Evolutionary conservation across 2,888 invertebrate genomes (phyloP).

Genomic region (Tubulanus polymorphus): DNA sequence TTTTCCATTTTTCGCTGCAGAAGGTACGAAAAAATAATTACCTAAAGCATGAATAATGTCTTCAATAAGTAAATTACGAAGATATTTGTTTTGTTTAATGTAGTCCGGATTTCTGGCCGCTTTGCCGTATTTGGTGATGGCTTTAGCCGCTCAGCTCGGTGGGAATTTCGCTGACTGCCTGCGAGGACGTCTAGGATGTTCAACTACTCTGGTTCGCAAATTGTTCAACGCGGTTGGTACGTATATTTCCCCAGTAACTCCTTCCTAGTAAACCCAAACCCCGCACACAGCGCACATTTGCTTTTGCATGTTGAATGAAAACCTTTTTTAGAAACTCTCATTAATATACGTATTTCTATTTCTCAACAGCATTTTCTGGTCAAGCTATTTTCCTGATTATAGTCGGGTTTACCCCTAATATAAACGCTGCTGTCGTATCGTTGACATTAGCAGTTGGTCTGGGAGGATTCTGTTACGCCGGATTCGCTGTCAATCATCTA

Average conservation of each 20-base stretch:
- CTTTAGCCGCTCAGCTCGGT: conserved; percentile 71
- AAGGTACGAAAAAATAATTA: conserved; percentile 33
- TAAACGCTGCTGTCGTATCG: conserved; percentile 64
- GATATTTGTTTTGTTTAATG: conserved; percentile 4
- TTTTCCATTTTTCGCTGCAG: conserved; percentile 42
- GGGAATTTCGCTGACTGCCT: conserved; percentile 82
- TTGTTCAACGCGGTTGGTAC: conserved; percentile 68
- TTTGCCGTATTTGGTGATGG: conserved; percentile 85
- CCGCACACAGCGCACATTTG: too few relatives aligned
- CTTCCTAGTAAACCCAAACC: too few relatives aligned
- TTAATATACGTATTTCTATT: conserved; percentile 20
- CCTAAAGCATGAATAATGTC: not conserved
- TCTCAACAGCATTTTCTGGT: conserved; percentile 61
- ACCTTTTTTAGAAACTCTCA: too few relatives aligned
- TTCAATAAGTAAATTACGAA: not conserved
- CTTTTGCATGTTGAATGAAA: too few relatives aligned
- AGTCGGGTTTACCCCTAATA: conserved; percentile 70
- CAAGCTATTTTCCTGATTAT: conserved; percentile 84
- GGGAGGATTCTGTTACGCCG: conserved; percentile 88
- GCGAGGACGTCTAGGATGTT: conserved; percentile 48
- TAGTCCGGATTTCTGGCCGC: conserved; percentile 81
- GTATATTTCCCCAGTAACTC: too few relatives aligned
- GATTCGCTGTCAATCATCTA: conserved; percentile 68
- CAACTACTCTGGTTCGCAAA: conserved; percentile 59
- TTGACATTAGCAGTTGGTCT: conserved; percentile 83